Evolutionary conservation across 2,888 invertebrate genomes (phyloP), one percentile per base, ranked within the genome.

Genomic region (Xestia sexstrigata): DNA sequence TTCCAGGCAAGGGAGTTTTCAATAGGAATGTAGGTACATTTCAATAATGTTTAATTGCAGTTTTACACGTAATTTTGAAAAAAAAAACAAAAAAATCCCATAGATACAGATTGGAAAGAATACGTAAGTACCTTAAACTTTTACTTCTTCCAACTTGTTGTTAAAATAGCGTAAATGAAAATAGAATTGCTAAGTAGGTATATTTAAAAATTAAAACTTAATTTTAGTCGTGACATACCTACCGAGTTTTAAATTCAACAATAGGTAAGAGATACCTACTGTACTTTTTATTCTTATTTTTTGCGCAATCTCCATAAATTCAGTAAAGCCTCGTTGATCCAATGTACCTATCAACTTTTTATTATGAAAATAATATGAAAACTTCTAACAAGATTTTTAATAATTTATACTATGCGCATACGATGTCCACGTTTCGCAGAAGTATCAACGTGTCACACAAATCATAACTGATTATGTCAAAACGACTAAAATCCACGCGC

Each of bases 401-500:
- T 71, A 78, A 86, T 86, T 74, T 77, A 77, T 79, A 70, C 0
- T 76, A 68, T 39, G 70, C 74, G 66, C 77, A 84, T 68, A 80
- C 84, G 70, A 77, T 23, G 65, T 60, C 26, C 39, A 58, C 39
- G 62, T 70, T 79, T 68, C 67, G 49, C 47, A 52, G 67, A 73
- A 83, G 76, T 79, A 85, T 87, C 68, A 73, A 81, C 74, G 78
- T 80, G 87, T 87, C 87, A 78, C 72, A 78, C 81, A 84, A 79
- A 87, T 87, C 82, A 79, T 82, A 80, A 49, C 58, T 62, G 74
- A 80, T 81, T 76, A 85, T 83, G 73, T 80, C 74, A 81, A 81
- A 69, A 79, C 70, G 55, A 73, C 45, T 70, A 77, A 76, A 67
- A 66, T 69, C 11, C 42, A 35, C 49, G 65, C 69, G 67, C 70